Conservation (phyloP, 2,113 vertebrate genomes). For the Catharus minimus region DNA sequence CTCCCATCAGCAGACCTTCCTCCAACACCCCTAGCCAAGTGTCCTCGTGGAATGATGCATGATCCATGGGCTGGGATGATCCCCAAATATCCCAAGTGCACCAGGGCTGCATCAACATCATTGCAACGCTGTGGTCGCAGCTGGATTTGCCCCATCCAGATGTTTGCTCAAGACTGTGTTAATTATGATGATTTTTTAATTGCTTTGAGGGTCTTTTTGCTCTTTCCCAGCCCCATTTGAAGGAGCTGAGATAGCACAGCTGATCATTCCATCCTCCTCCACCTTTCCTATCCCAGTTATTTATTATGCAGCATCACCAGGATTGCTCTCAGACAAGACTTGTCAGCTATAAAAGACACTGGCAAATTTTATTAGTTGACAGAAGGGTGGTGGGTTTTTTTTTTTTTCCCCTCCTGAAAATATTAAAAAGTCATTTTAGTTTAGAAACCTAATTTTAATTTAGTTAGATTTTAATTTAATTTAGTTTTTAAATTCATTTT, state of each 20-base stretch:
- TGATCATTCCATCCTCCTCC: background rate
- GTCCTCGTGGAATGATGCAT: background rate
- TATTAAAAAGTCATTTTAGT: constrained; percentile 66
- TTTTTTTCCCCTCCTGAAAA: constrained; percentile 9
- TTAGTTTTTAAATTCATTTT: constrained; percentile 67
- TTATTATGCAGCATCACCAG: constrained; percentile 7
- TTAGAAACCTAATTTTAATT: constrained; percentile 69
- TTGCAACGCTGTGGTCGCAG: accelerated
- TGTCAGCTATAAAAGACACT: constrained; percentile 52
- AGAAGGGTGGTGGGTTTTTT: background rate
- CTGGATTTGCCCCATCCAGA: background rate
- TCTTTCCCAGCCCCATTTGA: background rate
- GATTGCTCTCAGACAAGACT: constrained; percentile 27
- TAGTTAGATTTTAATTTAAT: constrained; percentile 68
- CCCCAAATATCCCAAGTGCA: background rate
- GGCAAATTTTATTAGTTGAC: constrained; percentile 56
- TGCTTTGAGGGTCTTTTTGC: background rate
- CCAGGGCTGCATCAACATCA: background rate
- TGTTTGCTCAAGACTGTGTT: background rate
- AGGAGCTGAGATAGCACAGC: background rate
- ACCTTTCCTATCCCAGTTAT: background rate
- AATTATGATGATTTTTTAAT: background rate
- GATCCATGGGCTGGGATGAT: background rate
- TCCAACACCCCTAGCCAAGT: background rate
- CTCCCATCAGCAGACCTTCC: background rate